Evolutionary conservation across 1,140 invertebrate genomes (phyloP), one percentile per base, ranked within the genome.

Genomic region (Copidosoma floridanum): DNA sequence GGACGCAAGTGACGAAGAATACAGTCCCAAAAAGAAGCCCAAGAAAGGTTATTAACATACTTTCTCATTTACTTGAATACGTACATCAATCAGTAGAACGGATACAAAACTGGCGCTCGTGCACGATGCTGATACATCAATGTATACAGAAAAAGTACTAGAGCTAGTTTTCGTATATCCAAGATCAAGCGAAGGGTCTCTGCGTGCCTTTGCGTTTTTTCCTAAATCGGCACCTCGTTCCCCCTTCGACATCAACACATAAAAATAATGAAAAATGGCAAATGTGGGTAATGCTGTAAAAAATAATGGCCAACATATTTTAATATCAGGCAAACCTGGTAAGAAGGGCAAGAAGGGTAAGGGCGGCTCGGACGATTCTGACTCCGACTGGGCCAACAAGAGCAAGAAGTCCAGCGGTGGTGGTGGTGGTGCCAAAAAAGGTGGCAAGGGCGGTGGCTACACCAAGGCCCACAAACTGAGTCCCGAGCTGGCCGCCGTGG

Each of bases 381-480:
- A 91, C 68, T 88, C 88, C 50, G 90, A 92, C 55, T 92, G 90
- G 87, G 85, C 81, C 27, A 89, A 89, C 16, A 38, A 89, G 16
- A 63, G 43, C 18, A 84, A 82, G 61, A 82, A 83, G 60, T 71
- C 57, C 2, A 75, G 77, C 70, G 73, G 74, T 27, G 84, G 82
- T 60, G 83, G 84, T 63, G 76, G 69, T 10, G 70, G 64, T 32
- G 82, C 82, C 44, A 77, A 86, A 65, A 82, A 83, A 2, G 85
- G 85, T 16, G 85, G 87, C n/a, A 85, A 87, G 40, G 91, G 89
- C 7, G 85, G 87, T 40, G 90, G 90, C 6, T 95, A 94, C 77
- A 93, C 91, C 1, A 85, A 89, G 60, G 84, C 88, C 4, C 88
- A 90, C 70, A 90, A 87, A 48, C 81, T 97, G n/a, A 94, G 92